These are phyloP conservation scores for Eubucco bourcierii DNA, from an alignment of 2,113 vertebrate species.

Conservation along the genomic window DNA sequence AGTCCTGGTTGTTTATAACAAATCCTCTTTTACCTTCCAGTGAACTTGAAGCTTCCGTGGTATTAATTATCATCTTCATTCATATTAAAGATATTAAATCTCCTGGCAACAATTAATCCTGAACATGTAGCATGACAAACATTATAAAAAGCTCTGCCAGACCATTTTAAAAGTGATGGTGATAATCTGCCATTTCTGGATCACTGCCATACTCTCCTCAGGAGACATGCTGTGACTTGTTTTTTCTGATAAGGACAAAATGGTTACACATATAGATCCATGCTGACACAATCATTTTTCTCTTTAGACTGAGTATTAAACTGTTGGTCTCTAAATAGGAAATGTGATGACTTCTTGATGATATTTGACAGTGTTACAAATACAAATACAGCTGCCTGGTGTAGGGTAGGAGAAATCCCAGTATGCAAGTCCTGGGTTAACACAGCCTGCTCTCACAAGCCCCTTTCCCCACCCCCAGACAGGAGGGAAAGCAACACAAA, in stretches of 20 bases:
- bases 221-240: background rate
- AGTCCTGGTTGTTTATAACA: background rate
- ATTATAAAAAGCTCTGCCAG: background rate
- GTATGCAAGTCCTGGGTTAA: too few relatives aligned
- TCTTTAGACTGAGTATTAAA: background rate
- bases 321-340: background rate
- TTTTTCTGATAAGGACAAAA: background rate
- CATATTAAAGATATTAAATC: background rate
- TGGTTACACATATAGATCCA: background rate
- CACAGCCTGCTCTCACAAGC: too few relatives aligned
- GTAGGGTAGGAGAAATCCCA: background rate
- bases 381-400: background rate
- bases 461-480: too few relatives aligned
- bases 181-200: background rate
- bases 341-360: background rate
- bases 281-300: constrained; percentile 8
- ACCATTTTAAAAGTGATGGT: background rate
- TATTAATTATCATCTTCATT: background rate
- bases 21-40: background rate
- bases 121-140: background rate
- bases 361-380: background rate
- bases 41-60: background rate
- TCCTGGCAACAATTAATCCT: constrained; percentile 28
- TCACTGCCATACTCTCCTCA: background rate
- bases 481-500: too few relatives aligned